Evolutionary conservation across 2,888 invertebrate genomes (phyloP).

Genomic region (Tricholauxania praeusta): DNA sequence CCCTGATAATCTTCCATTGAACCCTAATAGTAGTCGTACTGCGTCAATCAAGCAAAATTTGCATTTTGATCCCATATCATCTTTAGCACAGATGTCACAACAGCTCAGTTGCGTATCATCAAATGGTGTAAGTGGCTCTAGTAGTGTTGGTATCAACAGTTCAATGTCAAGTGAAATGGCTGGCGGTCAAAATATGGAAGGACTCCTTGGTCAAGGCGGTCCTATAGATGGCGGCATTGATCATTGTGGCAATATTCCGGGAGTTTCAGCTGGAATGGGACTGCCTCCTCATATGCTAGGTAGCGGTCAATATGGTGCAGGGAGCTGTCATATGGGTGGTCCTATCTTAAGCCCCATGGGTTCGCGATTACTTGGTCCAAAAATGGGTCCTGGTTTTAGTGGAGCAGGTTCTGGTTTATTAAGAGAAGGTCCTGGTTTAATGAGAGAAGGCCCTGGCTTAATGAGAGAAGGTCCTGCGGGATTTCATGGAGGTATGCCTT

Average conservation of each 20-base stretch:
- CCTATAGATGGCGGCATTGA: slow-evolving; percentile 66
- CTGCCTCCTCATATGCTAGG: slow-evolving; percentile 41
- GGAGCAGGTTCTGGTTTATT: slow-evolving; percentile 51
- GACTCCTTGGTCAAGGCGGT: slow-evolving; percentile 53
- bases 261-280: slow-evolving; percentile 45
- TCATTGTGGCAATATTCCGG: slow-evolving; percentile 54
- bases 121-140: slow-evolving; percentile 60
- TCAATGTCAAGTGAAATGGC: slow-evolving; percentile 42
- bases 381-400: slow-evolving; percentile 72
- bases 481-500: slow-evolving; percentile 58
- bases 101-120: slow-evolving; percentile 80
- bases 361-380: slow-evolving; percentile 74
- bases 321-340: slow-evolving; percentile 56
- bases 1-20: slow-evolving; percentile 75
- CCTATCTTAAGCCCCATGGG: slow-evolving; percentile 69
- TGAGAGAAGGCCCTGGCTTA: slow-evolving; percentile 56
- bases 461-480: slow-evolving; percentile 68
- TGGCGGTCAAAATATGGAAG: slow-evolving; percentile 52
- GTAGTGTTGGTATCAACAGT: slow-evolving; percentile 42
- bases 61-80: slow-evolving; percentile 90
- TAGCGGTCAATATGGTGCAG: slow-evolving; percentile 49
- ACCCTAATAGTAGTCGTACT: slow-evolving; percentile 73
- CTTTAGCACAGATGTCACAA: slow-evolving; percentile 94
- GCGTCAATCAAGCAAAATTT: slow-evolving; percentile 75
- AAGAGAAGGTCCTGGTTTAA: slow-evolving; percentile 68